These are phyloP conservation scores for Premnoplex brunnescens DNA, from an alignment of 2,797 vertebrate species.

Conservation along the genomic window DNA sequence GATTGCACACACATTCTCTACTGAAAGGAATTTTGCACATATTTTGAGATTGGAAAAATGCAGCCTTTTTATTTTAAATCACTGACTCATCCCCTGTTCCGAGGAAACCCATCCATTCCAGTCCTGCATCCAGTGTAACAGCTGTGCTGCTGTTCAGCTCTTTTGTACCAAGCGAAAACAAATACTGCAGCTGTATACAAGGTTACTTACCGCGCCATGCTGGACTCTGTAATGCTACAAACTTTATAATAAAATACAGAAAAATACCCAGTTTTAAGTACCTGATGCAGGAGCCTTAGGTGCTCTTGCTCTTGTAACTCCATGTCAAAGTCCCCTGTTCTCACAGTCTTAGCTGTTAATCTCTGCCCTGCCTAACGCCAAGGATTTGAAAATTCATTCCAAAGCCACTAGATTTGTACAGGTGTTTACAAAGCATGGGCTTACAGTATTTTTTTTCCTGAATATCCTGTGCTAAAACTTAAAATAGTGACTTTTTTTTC, in stretches of 20 bases:
- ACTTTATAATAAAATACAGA: slow-evolving; percentile 44
- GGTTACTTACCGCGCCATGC: background rate
- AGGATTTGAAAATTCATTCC: background rate
- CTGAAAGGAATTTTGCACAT: slow-evolving; percentile 69
- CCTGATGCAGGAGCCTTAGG: background rate
- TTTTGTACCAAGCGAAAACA: background rate
- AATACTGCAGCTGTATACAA: slow-evolving; percentile 15
- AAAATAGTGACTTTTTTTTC: background rate
- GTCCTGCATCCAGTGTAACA: background rate
- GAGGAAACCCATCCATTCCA: background rate
- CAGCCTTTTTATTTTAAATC: slow-evolving; percentile 5
- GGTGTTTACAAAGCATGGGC: slow-evolving; percentile 7
- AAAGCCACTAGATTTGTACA: background rate
- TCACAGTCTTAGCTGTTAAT: background rate
- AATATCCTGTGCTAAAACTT: slow-evolving; percentile 17
- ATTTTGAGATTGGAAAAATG: slow-evolving; percentile 23
- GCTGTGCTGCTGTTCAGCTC: slow-evolving; percentile 15
- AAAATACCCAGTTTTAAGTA: slow-evolving; percentile 28
- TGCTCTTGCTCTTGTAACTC: background rate
- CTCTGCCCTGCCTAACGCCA: background rate
- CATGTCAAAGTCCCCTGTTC: background rate
- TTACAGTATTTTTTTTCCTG: background rate
- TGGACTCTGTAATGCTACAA: slow-evolving; percentile 15
- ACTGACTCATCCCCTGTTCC: slow-evolving; percentile 1
- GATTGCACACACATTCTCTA: slow-evolving; percentile 24